Base-by-base conservation (phyloP, 2,797 vertebrate genomes). In the Ceryle rudis region DNA sequence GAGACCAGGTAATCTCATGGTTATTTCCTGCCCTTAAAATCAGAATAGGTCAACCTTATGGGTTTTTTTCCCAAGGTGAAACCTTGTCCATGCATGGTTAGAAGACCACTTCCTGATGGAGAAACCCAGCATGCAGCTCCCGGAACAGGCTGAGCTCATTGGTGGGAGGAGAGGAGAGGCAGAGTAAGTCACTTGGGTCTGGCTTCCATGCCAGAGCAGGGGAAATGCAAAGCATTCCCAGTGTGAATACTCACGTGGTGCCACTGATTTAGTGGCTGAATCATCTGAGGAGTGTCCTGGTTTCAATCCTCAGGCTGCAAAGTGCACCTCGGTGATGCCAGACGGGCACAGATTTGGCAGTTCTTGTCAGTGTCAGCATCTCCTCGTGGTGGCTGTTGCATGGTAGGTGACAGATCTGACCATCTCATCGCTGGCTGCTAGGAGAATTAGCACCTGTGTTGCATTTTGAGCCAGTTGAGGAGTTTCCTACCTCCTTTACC, bases 91-190 rank as follows among this genome's bases (percentile, higher is more conserved):
- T 28, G 20, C 2, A 0, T 51, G 37, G 42, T 47, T 70, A 12
- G 29, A 41, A 33, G 64, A 55, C n/a, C 15, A 2, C 23, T 89
- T 73, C 25, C 23, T 55, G 33, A 21, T 74, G 52, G 69, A 83
- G 69, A 58, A 85, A 55, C 15, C 10, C 28, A 20, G 13, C 0
- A 0, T 15, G 8, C 28, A 37, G 75, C n/a, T 90, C 33, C 49
- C 21, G 5, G 54, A 17, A 28, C 0, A 0, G 47, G 39, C 58
- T 18, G 3, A 29, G 60, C 52, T 69, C 0, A 1, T 9, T 54
- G 58, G 11, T n/a, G 58, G 74, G 58, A 52, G 64, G 16, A 54
- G 22, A 55, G 52, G 78, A 64, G 51, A 39, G 11, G 35, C 71
- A 33, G 55, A 86, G 70, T 15, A 1, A 1, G 3, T 72, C 19